Percentiles rank a stretch among this genome's conserved stretches.
Evolutionary conservation across 2,797 vertebrate genomes (phyloP).

Genomic region (Sebastes variabilis): DNA sequence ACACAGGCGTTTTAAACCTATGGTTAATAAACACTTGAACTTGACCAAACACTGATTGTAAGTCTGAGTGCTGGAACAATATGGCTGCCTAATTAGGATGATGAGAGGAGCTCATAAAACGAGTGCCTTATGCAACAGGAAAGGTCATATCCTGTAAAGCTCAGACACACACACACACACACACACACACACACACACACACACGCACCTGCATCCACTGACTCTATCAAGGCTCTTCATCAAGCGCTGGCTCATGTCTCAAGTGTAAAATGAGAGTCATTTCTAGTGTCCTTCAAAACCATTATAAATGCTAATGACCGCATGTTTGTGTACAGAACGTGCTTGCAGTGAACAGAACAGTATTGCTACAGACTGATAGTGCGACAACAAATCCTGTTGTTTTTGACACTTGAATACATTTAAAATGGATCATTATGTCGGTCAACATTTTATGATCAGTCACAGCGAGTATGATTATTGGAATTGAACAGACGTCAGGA

Average conservation of each 20-base stretch:
- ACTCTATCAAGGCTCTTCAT: constrained; percentile 14
- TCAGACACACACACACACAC: background rate
- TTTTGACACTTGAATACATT: background rate
- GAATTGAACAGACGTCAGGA: background rate
- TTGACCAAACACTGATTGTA: constrained; percentile 27
- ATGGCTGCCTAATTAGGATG: constrained; percentile 43
- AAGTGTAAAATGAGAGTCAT: constrained; percentile 34
- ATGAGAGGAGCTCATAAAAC: constrained; percentile 33
- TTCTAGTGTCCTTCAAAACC: constrained; percentile 24
- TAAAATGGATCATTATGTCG: background rate
- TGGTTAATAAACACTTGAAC: constrained; percentile 43
- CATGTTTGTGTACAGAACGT: background rate
- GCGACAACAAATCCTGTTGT: background rate
- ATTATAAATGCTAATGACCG: constrained; percentile 24
- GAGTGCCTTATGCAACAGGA: constrained; percentile 35
- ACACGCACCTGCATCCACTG: background rate
- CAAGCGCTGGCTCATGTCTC: constrained; percentile 26
- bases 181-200: background rate
- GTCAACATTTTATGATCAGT: background rate
- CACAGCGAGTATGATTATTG: background rate
- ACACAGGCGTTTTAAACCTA: constrained; percentile 1
- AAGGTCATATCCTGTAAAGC: constrained; percentile 24
- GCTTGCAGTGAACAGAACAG: background rate
- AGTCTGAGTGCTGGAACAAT: constrained; percentile 31
- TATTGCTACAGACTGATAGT: background rate